Base-by-base conservation (phyloP, 2,888 invertebrate genomes). In the Hypercompe scribonia region DNA sequence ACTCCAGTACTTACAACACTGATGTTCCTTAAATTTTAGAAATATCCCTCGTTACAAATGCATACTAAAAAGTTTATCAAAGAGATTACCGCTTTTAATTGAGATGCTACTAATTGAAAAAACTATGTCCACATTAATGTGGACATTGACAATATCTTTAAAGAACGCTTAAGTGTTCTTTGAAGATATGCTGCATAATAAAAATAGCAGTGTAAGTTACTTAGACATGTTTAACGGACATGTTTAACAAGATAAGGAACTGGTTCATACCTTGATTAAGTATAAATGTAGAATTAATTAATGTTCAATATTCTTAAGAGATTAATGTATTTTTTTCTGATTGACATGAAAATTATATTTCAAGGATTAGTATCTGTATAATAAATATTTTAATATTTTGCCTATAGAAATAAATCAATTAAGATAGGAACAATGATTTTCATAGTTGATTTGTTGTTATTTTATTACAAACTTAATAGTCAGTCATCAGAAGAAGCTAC, bases 1-100 rank as follows among this genome's bases (percentile, higher is more conserved):
- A 86, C 73, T 1, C 88, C 89, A 2, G 90, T 86, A 70, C 89
- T 91, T 58, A 90, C 89, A 63, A 92, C 86, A 70, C 90, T 92
- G 28, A 95, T 86, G 79, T 93, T 95, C 85, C 95, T 95, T 74
- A 68, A 61, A 69, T 39, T 24, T 21, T 13, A 31, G 21, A 61
- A 66, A 31, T 31, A 28, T 15, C 11, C 5, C 13, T 18, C 1
- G 15, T 31, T 31, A 15, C 4, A 28, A 28, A 15, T n/a, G 28
- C 58, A 2, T 13, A 28, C 46, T 15, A 11, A 54, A n/a, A 58
- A 28, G 28, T 15, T n/a, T 54, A 54, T 11, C 21, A 24, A 54
- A 11, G n/a, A 54, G 24, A n/a, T 54, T 54, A 10, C 50, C 11
- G 11, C 24, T 54, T 58, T 28, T 4, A 28, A 58, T 28, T 3